Percentiles rank a stretch among this genome's conserved stretches.
phyloP scores from a whole-genome alignment of 1,140 invertebrate genomes.

The Mya arenaria region DNA sequence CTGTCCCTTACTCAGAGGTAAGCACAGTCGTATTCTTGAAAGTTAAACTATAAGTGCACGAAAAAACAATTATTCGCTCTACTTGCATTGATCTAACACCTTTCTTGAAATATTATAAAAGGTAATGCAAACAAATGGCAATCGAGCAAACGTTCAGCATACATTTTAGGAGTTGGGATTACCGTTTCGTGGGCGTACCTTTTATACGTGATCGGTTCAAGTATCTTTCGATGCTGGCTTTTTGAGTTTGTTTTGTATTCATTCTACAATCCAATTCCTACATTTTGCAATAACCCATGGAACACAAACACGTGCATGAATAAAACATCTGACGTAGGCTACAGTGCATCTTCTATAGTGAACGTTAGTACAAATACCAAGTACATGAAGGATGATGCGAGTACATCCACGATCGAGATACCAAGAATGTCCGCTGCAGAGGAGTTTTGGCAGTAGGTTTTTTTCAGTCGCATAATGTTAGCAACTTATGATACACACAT shows the following conservation, averaged over 20 bases:
- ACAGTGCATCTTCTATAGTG: neutral
- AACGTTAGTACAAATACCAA: neutral
- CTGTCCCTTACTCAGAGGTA: slow-evolving; percentile 48
- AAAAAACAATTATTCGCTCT: no score
- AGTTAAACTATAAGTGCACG: no score
- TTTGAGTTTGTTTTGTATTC: slow-evolving; percentile 29
- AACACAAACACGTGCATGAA: slow-evolving; percentile 11
- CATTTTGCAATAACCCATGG: slow-evolving; percentile 28
- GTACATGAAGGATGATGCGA: neutral
- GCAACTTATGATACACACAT: neutral
- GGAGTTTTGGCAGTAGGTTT: slow-evolving; percentile 49
- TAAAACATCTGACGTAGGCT: neutral
- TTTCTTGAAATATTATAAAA: no score
- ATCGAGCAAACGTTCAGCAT: no score
- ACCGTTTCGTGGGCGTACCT: neutral
- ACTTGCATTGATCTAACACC: no score
- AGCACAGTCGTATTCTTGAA: no score
- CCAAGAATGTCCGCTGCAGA: slow-evolving; percentile 3
- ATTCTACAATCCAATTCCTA: slow-evolving; percentile 15
- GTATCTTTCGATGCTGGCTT: slow-evolving; percentile 27
- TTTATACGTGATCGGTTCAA: slow-evolving; percentile 13
- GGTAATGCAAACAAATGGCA: no score
- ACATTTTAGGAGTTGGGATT: slow-evolving; percentile 31
- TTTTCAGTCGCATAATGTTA: neutral
- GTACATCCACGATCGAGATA: neutral